These are phyloP conservation scores for Callimorpha dominula DNA, from an alignment of 2,888 invertebrate genomes.

Conservation along the genomic window DNA sequence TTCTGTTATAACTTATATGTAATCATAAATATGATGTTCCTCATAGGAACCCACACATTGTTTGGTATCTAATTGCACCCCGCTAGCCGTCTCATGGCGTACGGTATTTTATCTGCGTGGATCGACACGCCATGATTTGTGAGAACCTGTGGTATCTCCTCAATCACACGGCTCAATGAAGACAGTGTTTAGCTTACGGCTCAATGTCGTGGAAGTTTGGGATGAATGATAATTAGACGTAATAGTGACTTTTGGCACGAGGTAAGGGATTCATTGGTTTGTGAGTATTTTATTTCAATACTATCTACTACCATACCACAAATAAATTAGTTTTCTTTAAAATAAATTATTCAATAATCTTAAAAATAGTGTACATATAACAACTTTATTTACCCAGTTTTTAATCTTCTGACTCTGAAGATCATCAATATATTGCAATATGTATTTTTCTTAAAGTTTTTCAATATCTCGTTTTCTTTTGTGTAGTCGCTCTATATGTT, in stretches of 20 bases:
- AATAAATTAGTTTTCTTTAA: no score
- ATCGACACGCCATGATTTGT: conserved; percentile 39
- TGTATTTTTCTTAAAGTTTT: no score
- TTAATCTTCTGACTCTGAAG: no score
- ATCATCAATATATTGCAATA: no score
- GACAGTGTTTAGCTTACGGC: conserved; percentile 6
- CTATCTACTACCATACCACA: no score
- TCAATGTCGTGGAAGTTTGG: not conserved
- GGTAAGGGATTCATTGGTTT: not conserved
- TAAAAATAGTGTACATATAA: no score
- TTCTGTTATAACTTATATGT: conserved; percentile 3
- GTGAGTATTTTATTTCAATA: not conserved
- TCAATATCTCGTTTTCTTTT: no score
- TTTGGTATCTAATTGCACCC: conserved; percentile 39
- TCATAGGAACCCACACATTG: conserved; percentile 24
- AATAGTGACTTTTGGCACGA: not conserved
- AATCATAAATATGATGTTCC: conserved; percentile 1
- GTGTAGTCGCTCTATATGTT: no score
- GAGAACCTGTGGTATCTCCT: conserved; percentile 39
- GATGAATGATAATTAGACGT: not conserved
- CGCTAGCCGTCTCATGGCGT: conserved; percentile 43
- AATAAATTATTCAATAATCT: no score
- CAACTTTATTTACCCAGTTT: no score
- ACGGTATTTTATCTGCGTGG: conserved; percentile 57
- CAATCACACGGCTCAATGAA: conserved; percentile 49